phyloP scores from a whole-genome alignment of 2,113 vertebrate genomes.

The Leptobrachium ailaonicum region DNA sequence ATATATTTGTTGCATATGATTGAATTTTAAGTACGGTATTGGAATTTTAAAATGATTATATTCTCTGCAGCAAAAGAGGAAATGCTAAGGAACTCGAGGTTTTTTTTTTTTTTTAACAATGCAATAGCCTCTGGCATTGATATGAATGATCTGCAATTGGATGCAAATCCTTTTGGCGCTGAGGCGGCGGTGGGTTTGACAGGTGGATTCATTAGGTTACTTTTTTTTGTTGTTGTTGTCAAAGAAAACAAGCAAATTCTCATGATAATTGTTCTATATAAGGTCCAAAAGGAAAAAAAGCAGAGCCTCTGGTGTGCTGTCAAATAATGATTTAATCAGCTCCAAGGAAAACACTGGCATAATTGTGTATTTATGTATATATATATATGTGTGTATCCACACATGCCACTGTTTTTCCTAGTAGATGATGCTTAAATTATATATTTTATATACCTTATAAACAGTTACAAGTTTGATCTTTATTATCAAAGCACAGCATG shows the following conservation, averaged over 20 bases:
- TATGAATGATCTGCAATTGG: background rate
- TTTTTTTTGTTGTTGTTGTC: background rate
- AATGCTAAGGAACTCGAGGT: background rate
- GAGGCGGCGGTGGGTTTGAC: background rate
- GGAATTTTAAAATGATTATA: slow-evolving; percentile 27
- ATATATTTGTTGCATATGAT: slow-evolving; percentile 23
- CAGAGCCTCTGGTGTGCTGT: no score
- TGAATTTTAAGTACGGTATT: slow-evolving; percentile 1
- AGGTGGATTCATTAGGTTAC: background rate
- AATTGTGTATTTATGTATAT: no score
- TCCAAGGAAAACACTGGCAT: no score
- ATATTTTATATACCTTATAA: no score
- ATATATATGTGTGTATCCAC: no score
- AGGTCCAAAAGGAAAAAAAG: no score
- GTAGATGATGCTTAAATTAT: no score
- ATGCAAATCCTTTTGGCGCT: background rate
- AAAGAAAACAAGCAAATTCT: background rate
- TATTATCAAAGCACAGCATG: no score
- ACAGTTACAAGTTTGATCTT: no score
- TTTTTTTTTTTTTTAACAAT: background rate
- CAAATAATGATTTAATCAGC: no score
- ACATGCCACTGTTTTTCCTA: no score
- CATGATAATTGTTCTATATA: background rate
- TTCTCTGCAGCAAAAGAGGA: background rate
- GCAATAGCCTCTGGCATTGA: slow-evolving; percentile 1